Conservation (phyloP, 2,888 invertebrate genomes). For the Pilophorus perplexus region DNA sequence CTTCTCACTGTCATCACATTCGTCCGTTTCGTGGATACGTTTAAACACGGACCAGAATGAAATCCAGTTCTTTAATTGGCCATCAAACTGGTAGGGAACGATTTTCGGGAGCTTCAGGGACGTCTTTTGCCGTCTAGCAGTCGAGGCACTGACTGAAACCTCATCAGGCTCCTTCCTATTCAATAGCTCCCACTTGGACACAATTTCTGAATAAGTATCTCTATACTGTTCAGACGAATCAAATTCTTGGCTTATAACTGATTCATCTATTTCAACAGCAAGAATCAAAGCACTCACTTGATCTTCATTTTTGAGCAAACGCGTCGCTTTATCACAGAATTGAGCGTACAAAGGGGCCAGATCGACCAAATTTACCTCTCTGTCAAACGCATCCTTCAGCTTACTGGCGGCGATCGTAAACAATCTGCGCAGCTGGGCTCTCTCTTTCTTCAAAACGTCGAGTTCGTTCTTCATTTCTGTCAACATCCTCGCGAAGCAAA, state of each 20-base stretch:
- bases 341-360: neutral
- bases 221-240: neutral
- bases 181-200: neutral
- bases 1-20: constrained; percentile 32
- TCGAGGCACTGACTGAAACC: neutral
- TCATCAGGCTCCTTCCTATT: neutral
- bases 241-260: neutral
- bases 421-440: neutral
- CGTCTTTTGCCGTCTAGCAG: neutral
- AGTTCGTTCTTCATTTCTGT: neutral
- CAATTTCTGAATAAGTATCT: neutral
- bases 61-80: constrained; percentile 48
- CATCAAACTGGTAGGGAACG: constrained; percentile 47
- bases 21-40: constrained; percentile 21
- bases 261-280: neutral
- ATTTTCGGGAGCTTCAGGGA: constrained; percentile 14
- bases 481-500: neutral
- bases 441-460: neutral
- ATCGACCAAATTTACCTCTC: neutral
- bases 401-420: neutral
- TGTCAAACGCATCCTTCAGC: neutral
- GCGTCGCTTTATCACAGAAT: constrained; percentile 8
- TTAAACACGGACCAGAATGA: constrained; percentile 47
- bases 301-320: neutral
- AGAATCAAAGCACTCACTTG: neutral